Conservation (phyloP, 35 echinoderm and acorn worm genomes). For the Heliocidaris tuberculata region DNA sequence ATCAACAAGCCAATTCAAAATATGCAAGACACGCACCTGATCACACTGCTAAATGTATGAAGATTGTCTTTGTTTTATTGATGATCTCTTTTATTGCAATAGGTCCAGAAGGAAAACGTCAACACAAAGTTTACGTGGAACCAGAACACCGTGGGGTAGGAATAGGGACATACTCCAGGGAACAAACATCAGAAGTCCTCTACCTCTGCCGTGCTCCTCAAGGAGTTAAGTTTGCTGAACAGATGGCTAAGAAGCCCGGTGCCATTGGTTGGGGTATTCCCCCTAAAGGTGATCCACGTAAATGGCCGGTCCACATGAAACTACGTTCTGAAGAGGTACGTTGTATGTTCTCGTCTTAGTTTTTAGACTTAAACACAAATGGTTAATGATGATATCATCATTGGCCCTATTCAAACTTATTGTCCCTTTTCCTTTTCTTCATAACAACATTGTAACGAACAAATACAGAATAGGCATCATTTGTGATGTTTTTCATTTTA, state of each 20-base stretch:
- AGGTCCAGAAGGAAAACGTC: constrained; percentile 70
- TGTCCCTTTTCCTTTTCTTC: no score
- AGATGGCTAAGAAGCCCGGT: constrained; percentile 55
- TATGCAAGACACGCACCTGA: no score
- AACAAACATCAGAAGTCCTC: constrained; percentile 60
- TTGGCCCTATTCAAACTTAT: no score
- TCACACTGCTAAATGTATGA: no score
- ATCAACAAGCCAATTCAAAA: no score
- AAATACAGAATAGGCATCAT: no score
- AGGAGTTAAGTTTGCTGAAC: constrained; percentile 50
- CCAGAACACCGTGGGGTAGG: constrained; percentile 53
- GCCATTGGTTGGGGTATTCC: constrained; percentile 79
- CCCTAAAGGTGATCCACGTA: constrained; percentile 61
- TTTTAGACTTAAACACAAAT: no score
- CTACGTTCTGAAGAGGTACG: background rate
- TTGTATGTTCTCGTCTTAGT: background rate
- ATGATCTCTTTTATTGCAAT: background rate
- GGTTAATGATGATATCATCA: no score
- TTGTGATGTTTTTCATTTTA: no score
- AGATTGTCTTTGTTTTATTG: background rate
- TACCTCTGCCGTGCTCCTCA: constrained; percentile 63
- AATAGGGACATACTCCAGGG: constrained; percentile 38
- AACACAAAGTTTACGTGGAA: constrained; percentile 52
- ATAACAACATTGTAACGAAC: no score
- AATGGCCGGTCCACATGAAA: constrained; percentile 75